Evolutionary conservation across 2,888 invertebrate genomes (phyloP), one percentile per base, ranked within the genome.

Genomic region (Torymus aiolomorphi): DNA sequence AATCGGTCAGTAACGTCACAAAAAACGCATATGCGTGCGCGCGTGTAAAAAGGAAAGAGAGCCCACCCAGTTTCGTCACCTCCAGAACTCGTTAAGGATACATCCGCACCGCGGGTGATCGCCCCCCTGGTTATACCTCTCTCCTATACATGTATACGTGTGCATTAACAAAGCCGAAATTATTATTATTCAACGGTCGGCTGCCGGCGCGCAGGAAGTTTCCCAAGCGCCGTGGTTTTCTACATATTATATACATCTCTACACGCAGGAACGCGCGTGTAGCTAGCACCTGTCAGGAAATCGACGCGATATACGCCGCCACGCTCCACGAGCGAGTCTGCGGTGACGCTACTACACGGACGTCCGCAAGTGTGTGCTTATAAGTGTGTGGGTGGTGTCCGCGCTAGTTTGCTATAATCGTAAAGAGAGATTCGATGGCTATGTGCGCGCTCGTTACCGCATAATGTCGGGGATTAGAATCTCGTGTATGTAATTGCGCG

Each of bases 1-100:
- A 42, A 73, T 42, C 42, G 42, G 42, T 42, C 8, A 5, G 5
- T 42, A 42, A 42, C 42, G 42, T 5, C 42, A 42, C 3, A 65
- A 63, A 31, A 13, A 42, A 18, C 0, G 12, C 16, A 61, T n/a
- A 31, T 16, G 11, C 13, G 18, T 5, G 10, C 13, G 12, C 18
- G 12, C 10, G 20, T 1, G 20, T 20, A 20, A 12, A 24, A 56
- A 59, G 20, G 20, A 54, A 57, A 42, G 49, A n/a, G 16, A 42
- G 76, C 63, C 76, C 61, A 70, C 70, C 63, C 49, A 65, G 65
- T 76, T 76, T 76, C 76, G 63, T 76, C 70, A 70, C 56, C 63
- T 63, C 24, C 18, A 42, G n/a, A 62, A 52, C 72, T 73, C 63
- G 54, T 73, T 73, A 74, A 74, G 51, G 14, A 62, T 51, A 62